Conservation (phyloP, 2,113 vertebrate species). For the Artemisiospiza belli region DNA sequence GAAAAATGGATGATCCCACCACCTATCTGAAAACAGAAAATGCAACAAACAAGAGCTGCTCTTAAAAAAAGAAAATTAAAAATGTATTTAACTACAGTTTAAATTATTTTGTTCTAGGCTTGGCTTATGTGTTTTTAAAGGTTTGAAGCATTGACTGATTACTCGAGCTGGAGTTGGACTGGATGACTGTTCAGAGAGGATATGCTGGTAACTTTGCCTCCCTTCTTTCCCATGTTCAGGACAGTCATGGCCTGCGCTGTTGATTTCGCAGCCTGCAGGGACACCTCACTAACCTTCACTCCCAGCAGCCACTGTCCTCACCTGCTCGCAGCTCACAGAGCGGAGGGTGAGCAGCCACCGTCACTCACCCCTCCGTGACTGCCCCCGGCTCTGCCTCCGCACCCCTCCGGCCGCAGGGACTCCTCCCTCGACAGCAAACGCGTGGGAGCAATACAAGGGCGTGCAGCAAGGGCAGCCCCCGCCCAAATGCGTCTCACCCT, state of each 20-base stretch:
- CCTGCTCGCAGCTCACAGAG: fast-evolving
- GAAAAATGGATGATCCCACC: neutral
- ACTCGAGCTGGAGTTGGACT: neutral
- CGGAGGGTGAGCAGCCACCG: neutral
- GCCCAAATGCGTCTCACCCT: neutral
- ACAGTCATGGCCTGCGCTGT: fast-evolving
- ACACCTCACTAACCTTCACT: fast-evolving
- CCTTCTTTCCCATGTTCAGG: neutral
- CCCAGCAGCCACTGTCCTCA: neutral
- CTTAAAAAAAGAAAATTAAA: neutral
- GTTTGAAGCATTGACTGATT: neutral
- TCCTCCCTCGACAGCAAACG: fast-evolving
- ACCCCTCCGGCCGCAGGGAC: fast-evolving
- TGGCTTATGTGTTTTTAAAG: neutral
- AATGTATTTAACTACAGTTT: neutral
- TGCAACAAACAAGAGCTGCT: neutral
- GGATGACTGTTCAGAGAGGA: neutral
- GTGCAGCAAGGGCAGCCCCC: fast-evolving
- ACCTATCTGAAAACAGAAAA: neutral
- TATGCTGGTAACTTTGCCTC: neutral
- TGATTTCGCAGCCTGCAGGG: fast-evolving
- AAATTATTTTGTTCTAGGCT: neutral
- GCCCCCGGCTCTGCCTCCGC: fast-evolving
- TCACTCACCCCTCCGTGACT: fast-evolving
- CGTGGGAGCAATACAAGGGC: fast-evolving